Conservation (phyloP, 2,113 vertebrate genomes). For the Nicator chloris region DNA sequence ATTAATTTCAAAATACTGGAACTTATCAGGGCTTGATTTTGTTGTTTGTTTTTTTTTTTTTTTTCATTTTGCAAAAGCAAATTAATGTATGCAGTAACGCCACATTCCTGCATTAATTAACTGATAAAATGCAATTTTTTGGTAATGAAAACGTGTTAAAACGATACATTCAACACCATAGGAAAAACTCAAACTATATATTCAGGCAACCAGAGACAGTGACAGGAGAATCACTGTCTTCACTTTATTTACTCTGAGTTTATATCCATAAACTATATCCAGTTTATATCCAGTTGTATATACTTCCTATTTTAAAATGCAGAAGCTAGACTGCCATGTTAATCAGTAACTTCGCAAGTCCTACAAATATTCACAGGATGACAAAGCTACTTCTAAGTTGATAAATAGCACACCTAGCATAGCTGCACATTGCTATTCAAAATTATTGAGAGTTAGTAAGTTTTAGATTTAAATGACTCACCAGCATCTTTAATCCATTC, state of each 20-base stretch:
- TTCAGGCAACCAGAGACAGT: neutral
- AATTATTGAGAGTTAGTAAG: neutral
- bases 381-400: neutral
- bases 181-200: neutral
- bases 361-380: neutral
- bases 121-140: neutral
- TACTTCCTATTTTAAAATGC: neutral
- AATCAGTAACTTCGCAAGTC: neutral
- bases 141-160: neutral
- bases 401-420: neutral
- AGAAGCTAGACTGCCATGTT: neutral
- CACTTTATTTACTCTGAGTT: neutral
- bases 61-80: neutral
- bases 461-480: constrained; percentile 67
- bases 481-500: constrained; percentile 90
- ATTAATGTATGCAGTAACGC: neutral
- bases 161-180: neutral
- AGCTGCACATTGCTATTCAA: neutral
- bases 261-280: neutral
- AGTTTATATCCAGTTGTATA: neutral
- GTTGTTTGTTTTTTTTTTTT: accelerated
- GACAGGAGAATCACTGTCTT: neutral
- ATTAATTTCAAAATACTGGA: neutral
- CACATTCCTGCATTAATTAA: neutral
- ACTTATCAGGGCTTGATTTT: neutral